Conservation (phyloP, 2,113 vertebrate genomes). For the Egretta garzetta region DNA sequence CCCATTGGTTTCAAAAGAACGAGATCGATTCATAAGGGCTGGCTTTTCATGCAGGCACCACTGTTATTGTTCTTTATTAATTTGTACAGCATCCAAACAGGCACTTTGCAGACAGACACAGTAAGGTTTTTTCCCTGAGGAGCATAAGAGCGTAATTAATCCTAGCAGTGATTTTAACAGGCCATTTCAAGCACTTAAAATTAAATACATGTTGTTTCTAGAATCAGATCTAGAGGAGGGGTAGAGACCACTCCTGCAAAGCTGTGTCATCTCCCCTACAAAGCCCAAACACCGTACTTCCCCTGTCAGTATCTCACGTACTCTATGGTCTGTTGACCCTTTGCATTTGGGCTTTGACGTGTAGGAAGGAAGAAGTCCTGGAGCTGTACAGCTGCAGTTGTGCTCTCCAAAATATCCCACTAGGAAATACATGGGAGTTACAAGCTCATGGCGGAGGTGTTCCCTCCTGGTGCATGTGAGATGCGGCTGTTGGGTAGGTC, state of each 20-base stretch:
- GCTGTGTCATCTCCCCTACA: not conserved
- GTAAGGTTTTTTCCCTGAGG: not conserved
- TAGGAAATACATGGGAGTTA: not conserved
- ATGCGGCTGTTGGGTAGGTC: not conserved
- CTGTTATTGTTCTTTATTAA: conserved; percentile 23
- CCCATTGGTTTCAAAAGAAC: not conserved
- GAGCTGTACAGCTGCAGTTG: not conserved
- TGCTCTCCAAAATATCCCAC: not conserved
- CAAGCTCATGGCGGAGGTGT: not conserved
- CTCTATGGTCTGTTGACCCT: not conserved
- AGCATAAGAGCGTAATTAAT: not conserved
- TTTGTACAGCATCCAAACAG: conserved; percentile 31
- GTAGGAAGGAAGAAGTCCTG: not conserved
- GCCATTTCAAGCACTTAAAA: not conserved
- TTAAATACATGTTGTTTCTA: not conserved
- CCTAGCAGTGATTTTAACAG: not conserved
- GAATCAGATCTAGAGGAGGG: not conserved
- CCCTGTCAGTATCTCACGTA: not conserved
- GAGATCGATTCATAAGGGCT: not conserved
- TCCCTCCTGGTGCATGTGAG: not conserved
- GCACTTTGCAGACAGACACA: not conserved
- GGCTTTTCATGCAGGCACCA: not conserved
- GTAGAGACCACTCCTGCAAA: not conserved
- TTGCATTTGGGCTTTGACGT: not conserved
- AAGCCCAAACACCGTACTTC: not conserved